Conservation (phyloP, 1,140 invertebrate genomes). For the Drosophila ironensis region DNA sequence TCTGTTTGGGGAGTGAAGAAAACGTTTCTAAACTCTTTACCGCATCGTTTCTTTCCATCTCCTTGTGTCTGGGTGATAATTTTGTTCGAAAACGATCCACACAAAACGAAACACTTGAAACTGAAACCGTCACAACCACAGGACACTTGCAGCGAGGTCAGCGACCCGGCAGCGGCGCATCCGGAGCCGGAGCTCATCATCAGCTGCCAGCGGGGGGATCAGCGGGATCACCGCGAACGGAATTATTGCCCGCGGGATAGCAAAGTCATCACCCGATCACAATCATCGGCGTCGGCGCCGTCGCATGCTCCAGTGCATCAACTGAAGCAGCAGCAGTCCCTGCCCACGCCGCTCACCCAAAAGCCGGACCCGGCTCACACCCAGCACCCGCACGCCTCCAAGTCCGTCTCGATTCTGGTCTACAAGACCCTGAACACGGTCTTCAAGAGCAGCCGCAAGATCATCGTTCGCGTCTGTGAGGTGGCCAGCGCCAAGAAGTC, state of each 20-base stretch:
- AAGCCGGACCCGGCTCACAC: slow-evolving; percentile 34
- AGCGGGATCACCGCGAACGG: slow-evolving; percentile 45
- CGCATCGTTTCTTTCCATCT: slow-evolving; percentile 76
- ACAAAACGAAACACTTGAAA: slow-evolving; percentile 21
- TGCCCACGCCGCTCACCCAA: slow-evolving; percentile 63
- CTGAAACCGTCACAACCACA: slow-evolving; percentile 34
- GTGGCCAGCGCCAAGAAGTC: slow-evolving; percentile 81
- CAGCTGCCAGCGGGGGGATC: slow-evolving; percentile 49
- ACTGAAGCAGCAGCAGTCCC: slow-evolving; percentile 77
- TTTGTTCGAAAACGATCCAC: slow-evolving; percentile 56
- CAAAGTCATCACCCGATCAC: slow-evolving; percentile 78
- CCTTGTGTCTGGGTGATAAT: slow-evolving; percentile 54
- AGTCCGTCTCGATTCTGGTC: slow-evolving; percentile 80
- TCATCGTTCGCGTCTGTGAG: slow-evolving; percentile 81
- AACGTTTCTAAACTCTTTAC: slow-evolving; percentile 52
- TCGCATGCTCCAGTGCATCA: slow-evolving; percentile 73
- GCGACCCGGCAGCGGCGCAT: slow-evolving; percentile 46
- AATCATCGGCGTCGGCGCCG: slow-evolving; percentile 76
- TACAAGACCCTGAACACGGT: slow-evolving; percentile 81
- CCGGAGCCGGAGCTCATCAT: slow-evolving; percentile 72
- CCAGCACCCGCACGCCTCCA: slow-evolving; percentile 61
- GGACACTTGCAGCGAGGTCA: slow-evolving; percentile 67
- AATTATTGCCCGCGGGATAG: slow-evolving; percentile 37
- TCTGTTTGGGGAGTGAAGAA: slow-evolving; percentile 32
- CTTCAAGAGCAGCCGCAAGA: slow-evolving; percentile 81